Conservation (phyloP, 2,797 vertebrate species). For the Dermochelys coriacea region DNA sequence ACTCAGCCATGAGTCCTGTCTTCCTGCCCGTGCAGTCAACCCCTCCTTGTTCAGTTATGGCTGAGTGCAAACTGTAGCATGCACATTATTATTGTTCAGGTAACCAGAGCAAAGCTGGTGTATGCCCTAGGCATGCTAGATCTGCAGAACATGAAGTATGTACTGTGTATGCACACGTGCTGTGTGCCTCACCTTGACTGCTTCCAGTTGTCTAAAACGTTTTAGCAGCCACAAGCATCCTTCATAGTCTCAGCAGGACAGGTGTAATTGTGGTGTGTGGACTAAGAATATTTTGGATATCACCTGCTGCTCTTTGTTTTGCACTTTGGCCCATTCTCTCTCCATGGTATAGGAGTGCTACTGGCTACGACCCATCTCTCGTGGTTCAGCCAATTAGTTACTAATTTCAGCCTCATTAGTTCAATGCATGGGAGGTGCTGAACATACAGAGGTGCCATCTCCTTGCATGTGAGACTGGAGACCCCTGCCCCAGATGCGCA, state of each 20-base stretch:
- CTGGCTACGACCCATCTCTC: not conserved
- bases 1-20: not conserved
- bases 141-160: not conserved
- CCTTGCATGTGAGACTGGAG: not conserved
- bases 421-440: not conserved
- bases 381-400: not conserved
- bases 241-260: not conserved
- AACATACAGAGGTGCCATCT: not conserved
- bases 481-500: not conserved
- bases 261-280: not conserved
- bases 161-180: too few species aligned
- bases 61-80: not conserved
- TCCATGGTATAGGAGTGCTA: not conserved
- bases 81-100: not conserved
- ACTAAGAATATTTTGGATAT: not conserved
- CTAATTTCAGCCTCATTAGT: not conserved
- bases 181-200: not conserved
- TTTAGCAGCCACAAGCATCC: not conserved
- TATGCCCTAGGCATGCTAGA: not conserved
- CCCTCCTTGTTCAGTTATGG: not conserved
- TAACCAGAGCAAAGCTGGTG: not conserved
- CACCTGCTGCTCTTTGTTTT: conserved; percentile 17
- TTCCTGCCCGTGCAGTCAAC: not conserved
- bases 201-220: not conserved
- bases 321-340: not conserved